Base-by-base conservation (phyloP, 2,113 vertebrate genomes). In the Oreochromis spilurus region DNA sequence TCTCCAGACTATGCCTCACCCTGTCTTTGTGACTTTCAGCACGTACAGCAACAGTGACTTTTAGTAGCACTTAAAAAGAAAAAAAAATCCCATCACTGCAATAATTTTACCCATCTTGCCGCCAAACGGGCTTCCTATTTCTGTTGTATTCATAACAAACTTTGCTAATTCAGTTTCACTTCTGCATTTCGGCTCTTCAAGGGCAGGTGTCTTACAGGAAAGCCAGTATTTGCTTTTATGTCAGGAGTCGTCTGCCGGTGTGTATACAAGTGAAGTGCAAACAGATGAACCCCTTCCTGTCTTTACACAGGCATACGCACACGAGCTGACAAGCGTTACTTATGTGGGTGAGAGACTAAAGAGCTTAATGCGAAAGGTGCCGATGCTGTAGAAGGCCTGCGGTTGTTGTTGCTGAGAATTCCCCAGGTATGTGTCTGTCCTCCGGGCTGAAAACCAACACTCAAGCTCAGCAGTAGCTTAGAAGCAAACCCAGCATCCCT, bases 321-420 rank as follows among this genome's bases (percentile, higher is more conserved):
- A n/a, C 2, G 4, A 21, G 29, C 54, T 52, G 6, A 21, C 6
- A 58, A 13, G 11, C 6, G 40, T 48, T 4, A 4, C 12, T 34
- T 21, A 26, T 67, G 86, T 40, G 43, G 31, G 67, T 54, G 79
- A 2, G 2, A 82, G n/a, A 57, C 43, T 9, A 40, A 67, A 67
- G 55, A 81, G 2, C 26, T 53, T 9, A 9, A 16, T 4, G 9
- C 0, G 2, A 19, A 52, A 48, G 14, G 40, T 60, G 9, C 17
- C 16, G 2, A 24, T 3, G 5, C 43, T 54, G 70, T 40, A 26
- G 4, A 3, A 70, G 67, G 7, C 8, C 5, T 86, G 92, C 2
- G 84, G 91, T 92, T 81, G 19, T 17, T 62, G 19, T 2, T 9
- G 16, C 6, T 84, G 62, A 82, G 88, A 94, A 94, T 84, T 91